phyloP scores from a whole-genome alignment of 2,113 vertebrate species.

The Gallinago jamesoni region DNA sequence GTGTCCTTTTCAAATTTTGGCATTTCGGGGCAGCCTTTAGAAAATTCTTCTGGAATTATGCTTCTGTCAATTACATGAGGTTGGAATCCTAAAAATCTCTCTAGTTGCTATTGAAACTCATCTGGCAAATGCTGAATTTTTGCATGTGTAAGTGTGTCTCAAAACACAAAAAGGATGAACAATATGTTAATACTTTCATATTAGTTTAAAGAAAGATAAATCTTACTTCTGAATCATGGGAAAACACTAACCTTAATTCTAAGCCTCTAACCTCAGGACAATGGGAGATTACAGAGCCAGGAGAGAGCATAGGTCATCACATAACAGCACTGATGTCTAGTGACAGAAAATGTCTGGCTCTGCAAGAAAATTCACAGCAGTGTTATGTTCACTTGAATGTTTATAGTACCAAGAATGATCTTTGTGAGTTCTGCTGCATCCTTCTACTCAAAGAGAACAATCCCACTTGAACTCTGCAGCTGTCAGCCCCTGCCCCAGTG shows the following conservation, averaged over 20 bases:
- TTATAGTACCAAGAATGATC: neutral
- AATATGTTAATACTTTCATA: neutral
- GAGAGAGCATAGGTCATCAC: neutral
- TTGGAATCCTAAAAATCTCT: neutral
- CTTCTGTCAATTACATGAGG: neutral
- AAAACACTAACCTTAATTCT: neutral
- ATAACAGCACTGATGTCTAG: neutral
- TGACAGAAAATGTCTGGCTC: neutral
- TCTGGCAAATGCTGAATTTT: neutral
- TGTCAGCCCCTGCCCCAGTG: accelerated
- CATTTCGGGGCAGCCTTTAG: neutral
- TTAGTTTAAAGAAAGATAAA: neutral
- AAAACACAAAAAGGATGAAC: neutral
- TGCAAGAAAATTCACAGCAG: neutral
- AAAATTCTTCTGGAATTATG: neutral
- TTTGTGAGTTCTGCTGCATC: neutral
- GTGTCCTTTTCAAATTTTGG: neutral
- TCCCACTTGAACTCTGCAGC: neutral
- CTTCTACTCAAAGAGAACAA: neutral
- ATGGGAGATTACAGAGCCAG: neutral
- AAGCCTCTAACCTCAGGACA: neutral
- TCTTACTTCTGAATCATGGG: neutral
- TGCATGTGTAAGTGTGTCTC: neutral
- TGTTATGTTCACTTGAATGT: neutral
- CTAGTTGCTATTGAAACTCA: neutral